Conservation (phyloP, 2,888 invertebrate species). For the Polydesmus complanatus region DNA sequence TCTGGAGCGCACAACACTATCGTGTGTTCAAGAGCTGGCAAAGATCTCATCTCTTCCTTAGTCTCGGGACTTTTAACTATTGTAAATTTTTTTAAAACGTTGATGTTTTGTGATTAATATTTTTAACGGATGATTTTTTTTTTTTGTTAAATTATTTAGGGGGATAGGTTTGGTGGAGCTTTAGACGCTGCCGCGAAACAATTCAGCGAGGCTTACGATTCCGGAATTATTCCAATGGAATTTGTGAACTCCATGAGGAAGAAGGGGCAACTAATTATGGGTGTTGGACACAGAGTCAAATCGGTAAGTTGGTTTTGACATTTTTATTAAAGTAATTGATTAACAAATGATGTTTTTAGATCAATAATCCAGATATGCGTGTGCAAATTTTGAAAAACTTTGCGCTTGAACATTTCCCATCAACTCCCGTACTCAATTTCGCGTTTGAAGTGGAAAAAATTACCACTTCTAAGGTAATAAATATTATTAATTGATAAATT, state of each 20-base stretch:
- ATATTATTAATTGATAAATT: not conserved
- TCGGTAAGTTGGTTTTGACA: slow-evolving; percentile 37
- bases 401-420: slow-evolving; percentile 83
- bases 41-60: slow-evolving; percentile 89
- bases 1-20: slow-evolving; percentile 98
- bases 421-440: slow-evolving; percentile 84
- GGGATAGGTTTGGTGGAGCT: slow-evolving; percentile 97
- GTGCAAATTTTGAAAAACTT: slow-evolving; percentile 94
- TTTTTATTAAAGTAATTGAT: not conserved
- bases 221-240: slow-evolving; percentile 87
- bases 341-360: slow-evolving; percentile 31
- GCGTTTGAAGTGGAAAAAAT: slow-evolving; percentile 97
- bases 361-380: slow-evolving; percentile 97
- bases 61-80: slow-evolving; percentile 95
- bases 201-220: slow-evolving; percentile 92
- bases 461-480: slow-evolving; percentile 71
- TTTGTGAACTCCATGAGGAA: slow-evolving; percentile 97
- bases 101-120: not conserved
- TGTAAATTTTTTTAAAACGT: slow-evolving; percentile 43
- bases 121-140: not conserved
- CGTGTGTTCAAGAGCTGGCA: slow-evolving; percentile 91
- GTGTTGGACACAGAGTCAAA: slow-evolving; percentile 83
- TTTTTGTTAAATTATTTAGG: slow-evolving; percentile 40
- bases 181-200: slow-evolving; percentile 94
- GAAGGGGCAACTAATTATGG: slow-evolving; percentile 96